Evolutionary conservation across 2,113 vertebrate genomes (phyloP), one percentile per base, ranked within the genome.

Genomic region (Sapayoa aenigma): DNA sequence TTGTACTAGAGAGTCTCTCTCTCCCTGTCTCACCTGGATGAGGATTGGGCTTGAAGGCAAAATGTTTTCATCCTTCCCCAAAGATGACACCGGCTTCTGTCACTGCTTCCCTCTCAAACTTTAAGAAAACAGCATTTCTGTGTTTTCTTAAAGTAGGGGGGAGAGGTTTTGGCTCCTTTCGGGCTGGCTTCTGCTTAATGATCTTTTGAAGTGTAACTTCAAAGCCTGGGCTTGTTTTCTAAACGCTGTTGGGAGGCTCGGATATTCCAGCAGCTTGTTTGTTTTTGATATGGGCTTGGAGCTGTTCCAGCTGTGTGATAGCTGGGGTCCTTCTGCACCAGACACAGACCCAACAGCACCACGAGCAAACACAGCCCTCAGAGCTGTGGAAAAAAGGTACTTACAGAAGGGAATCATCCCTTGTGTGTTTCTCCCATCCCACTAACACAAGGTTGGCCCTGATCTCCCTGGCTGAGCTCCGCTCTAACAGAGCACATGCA

Each of bases 121-220:
- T 42, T 24, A 39, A 74, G 71, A 66, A 83, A 66, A 58, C 15
- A 69, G 17, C 9, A 9, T 60, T 89, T 84, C 52, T 91, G 22
- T 56, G 19, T 77, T 71, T 84, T 90, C 72, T 33, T 77, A 5
- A 72, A 89, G 50, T 60, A 46, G 11, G 5, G 30, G 81, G 31
- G 58, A 72, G 67, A 67, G 39, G 5, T 35, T 65, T 94, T 78
- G 60, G 53, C 78, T 96, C n/a, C 44, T 85, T 42, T 42, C 0
- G 1, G 59, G 71, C 60, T 91, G 85, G 33, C 85, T 91, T 80
- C 82, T 94, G 85, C 82, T 39, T 82, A 46, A 37, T 1, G 1
- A 27, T 82, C 87, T 93, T 97, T 83, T 94, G 90, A 95, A 90
- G 82, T 90, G 53, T 53, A 71, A 39, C 89, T 92, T 97, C 94